Percentiles rank a stretch among this genome's conserved stretches.
Conservation (phyloP, 2,797 vertebrate species). For the Chelonia mydas region DNA sequence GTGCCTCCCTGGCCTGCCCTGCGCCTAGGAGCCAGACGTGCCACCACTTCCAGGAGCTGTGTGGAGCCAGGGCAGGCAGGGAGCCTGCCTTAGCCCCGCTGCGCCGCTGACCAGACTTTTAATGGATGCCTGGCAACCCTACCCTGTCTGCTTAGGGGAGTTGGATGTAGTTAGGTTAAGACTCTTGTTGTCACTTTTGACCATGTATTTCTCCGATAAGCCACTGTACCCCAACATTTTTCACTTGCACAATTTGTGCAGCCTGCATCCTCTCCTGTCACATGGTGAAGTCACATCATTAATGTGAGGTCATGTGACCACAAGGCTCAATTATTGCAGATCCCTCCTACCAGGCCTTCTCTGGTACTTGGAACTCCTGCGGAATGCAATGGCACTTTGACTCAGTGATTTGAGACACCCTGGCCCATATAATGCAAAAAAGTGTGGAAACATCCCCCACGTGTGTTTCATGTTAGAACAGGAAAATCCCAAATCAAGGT, state of each 20-base stretch:
- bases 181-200: too few relatives aligned
- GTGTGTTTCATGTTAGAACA: conserved; percentile 39
- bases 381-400: background rate
- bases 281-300: background rate
- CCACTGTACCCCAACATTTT: too few relatives aligned
- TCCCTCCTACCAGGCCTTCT: background rate
- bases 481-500: background rate
- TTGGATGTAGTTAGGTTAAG: background rate
- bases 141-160: background rate
- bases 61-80: too few relatives aligned
- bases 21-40: too few relatives aligned
- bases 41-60: too few relatives aligned
- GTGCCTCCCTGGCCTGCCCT: too few relatives aligned
- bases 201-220: too few relatives aligned
- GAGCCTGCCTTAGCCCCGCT: too few relatives aligned
- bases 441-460: background rate
- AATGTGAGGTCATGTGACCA: background rate
- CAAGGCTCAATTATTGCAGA: background rate
- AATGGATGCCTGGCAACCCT: too few relatives aligned
- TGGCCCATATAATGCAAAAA: background rate
- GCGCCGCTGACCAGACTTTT: too few relatives aligned
- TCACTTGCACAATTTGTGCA: too few relatives aligned
- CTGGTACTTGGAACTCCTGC: background rate
- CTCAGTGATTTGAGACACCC: background rate
- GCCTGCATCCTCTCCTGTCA: background rate